Conservation (phyloP, 2,888 invertebrate species). For the Cheilosia variabilis region DNA sequence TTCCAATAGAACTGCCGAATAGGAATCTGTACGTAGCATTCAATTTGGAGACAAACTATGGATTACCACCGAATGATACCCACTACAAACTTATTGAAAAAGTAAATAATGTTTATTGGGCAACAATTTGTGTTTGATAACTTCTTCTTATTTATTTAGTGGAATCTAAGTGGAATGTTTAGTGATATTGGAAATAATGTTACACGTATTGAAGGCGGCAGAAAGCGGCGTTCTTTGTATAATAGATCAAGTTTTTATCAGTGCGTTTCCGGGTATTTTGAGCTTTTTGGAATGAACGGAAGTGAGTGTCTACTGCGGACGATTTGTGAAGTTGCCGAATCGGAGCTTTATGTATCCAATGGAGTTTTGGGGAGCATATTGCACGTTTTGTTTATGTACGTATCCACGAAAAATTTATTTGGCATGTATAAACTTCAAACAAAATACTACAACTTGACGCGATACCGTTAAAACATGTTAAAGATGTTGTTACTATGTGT, state of each 20-base stretch:
- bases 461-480: not conserved
- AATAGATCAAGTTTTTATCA: constrained; percentile 80
- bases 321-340: constrained; percentile 87
- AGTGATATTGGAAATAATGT: constrained; percentile 80
- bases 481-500: too few relatives aligned
- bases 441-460: too few relatives aligned
- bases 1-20: constrained; percentile 88
- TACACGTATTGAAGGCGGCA: constrained; percentile 79
- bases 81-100: constrained; percentile 85
- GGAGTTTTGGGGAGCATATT: constrained; percentile 88
- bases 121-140: not conserved
- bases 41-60: constrained; percentile 89
- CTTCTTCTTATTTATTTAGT: constrained; percentile 76
- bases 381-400: constrained; percentile 89
- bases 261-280: constrained; percentile 79
- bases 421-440: too few relatives aligned
- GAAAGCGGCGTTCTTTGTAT: constrained; percentile 66
- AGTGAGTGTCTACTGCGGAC: constrained; percentile 86
- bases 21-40: constrained; percentile 89
- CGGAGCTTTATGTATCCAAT: constrained; percentile 83
- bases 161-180: constrained; percentile 79
- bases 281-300: constrained; percentile 83
- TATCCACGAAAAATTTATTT: constrained; percentile 69
- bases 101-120: constrained; percentile 79
- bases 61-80: constrained; percentile 85